A percentile compares a stretch with the other conserved stretches of the same genome.
Conservation (phyloP, 92 coral and sea anemone species). For the Pocillopora meandrina region DNA sequence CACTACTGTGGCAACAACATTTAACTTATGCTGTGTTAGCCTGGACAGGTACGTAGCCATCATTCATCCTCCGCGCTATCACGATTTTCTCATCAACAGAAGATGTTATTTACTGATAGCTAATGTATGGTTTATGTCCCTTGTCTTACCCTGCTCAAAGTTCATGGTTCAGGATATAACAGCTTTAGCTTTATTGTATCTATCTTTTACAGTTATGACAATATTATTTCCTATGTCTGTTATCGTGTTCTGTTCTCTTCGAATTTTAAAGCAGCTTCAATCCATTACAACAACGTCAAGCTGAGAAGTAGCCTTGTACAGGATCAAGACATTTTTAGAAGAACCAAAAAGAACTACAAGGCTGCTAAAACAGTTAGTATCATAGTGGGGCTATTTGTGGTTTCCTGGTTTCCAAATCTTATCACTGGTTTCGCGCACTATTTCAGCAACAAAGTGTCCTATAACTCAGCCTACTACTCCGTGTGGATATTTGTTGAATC, state of each 20-base stretch:
- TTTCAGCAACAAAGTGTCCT: not conserved
- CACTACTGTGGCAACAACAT: conserved; percentile 1
- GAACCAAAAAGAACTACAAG: not conserved
- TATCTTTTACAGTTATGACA: not conserved
- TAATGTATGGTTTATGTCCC: not conserved
- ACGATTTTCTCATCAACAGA: not conserved
- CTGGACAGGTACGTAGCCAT: conserved; percentile 5
- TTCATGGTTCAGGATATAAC: not conserved
- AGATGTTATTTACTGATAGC: not conserved
- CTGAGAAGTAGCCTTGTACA: not conserved
- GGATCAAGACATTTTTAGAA: not conserved
- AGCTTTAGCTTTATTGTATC: not conserved
- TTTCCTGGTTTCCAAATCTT: conserved; percentile 2
- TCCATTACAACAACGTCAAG: not conserved
- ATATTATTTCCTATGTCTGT: not conserved
- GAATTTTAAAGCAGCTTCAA: conserved; percentile 1
- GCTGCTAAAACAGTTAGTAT: not conserved
- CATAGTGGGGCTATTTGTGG: not conserved
- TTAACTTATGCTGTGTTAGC: conserved; percentile 6
- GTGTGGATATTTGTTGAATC: not conserved
- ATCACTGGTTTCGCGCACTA: not conserved
- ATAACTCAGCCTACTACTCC: too few relatives aligned
- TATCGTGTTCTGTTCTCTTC: not conserved
- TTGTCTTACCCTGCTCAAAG: conserved; percentile 1
- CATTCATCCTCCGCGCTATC: not conserved